Base-by-base conservation (phyloP, 2,888 invertebrate species). In the Hypomecis atomaria region DNA sequence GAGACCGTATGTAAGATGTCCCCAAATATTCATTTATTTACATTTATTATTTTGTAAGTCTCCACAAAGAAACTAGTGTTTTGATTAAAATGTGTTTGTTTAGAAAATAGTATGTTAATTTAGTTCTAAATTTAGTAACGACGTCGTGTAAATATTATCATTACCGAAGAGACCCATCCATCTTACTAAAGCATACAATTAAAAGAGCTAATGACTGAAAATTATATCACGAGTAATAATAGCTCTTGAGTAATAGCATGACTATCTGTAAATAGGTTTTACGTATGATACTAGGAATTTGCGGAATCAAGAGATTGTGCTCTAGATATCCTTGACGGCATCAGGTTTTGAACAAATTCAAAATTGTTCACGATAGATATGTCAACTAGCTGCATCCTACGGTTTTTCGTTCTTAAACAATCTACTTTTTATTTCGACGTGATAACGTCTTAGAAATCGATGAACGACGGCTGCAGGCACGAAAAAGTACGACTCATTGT, bases 211-310 rank as follows among this genome's bases (percentile, higher is more conserved):
- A 63, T 40, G 43, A 54, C 10, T 60, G 37, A 44, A 53, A 44
- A 43, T 44, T 44, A 59, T 49, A 43, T 54, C 63, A 49, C 44
- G n/a, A 48, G 9, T 33, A 43, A 23, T 50, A 49, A 63, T 59
- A 64, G 55, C n/a, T 10, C 9, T 33, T 59, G 59, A 64, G 50
- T 59, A 58, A 58, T 6, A 44, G 6, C 11, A 49, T 49, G 34
- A 54, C 23, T 54, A 54, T 59, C 52, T 48, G 54, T 37, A 48
- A 13, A 43, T 23, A 23, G 23, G 23, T 36, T 38, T 23, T 38
- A 45, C 34, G 33, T 23, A 57, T n/a, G 36, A 55, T 45, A 45
- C 36, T 33, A 33, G 23, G 23, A 23, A 23, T 40, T 40, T 40
- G 40, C 7, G 40, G 40, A 40, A 40, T 40, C 40, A 9, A 9